Base-by-base conservation (phyloP, 1,140 invertebrate genomes). In the Sitobion miscanthi region DNA sequence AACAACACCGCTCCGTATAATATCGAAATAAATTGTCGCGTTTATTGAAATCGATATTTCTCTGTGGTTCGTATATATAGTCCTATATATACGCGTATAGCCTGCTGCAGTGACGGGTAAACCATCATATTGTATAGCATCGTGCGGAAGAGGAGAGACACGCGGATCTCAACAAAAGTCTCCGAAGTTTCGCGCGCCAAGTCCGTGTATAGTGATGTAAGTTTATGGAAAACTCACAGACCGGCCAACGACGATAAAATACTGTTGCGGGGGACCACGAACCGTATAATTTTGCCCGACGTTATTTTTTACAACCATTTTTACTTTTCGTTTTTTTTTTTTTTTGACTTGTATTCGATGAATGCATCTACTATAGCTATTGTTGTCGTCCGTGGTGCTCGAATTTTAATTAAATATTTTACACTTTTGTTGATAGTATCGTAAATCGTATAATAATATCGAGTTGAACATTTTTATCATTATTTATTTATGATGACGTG, bases 351-450 rank as follows among this genome's bases (percentile, higher is more conserved):
- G 14, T 35, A 69, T 4, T 69, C 30, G 30, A 69, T 69, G 11
- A n/a, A 14, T 69, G 62, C 11, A 42, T 3, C 42, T 42, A 42
- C 3, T 42, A 42, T 42, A 4, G 17, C 5, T 35, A 77, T 77
- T 69, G 62, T 69, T 69, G 62, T 69, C 62, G 2, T 11, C n/a
- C n/a, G n/a, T n/a, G 11, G n/a, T n/a, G 11, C 14, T 69, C 11
- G 9, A n/a, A 69, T n/a, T 77, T n/a, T 77, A 77, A 77, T 77
- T 77, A 77, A 77, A 77, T 77, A 77, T n/a, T 77, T 77, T 35
- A n/a, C n/a, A n/a, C 30, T n/a, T 77, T 77, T 77, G n/a, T 77
- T n/a, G n/a, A 17, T n/a, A n/a, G 30, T 69, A 17, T n/a, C 11
- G 62, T n/a, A 69, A n/a, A 25, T 25, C 7, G 25, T 57, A 42